Evolutionary conservation across 2,888 invertebrate species (phyloP).

Genomic region (Caenorhabditis uteleia): DNA sequence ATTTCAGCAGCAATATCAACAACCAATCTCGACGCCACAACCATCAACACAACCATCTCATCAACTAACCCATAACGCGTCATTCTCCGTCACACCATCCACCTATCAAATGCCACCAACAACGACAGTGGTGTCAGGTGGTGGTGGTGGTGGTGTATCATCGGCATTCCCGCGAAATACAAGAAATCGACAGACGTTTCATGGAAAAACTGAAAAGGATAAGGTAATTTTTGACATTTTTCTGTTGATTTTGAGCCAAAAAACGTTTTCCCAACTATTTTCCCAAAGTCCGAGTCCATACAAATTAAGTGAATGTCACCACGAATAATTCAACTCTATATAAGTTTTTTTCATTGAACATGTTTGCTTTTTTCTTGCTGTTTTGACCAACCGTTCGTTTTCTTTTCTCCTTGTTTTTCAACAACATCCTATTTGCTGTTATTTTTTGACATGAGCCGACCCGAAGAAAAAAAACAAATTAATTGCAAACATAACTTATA

Average conservation of each 20-base stretch:
- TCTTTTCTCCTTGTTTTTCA: not conserved
- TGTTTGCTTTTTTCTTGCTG: not conserved
- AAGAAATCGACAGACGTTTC: slow-evolving; percentile 69
- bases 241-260: slow-evolving; percentile 2
- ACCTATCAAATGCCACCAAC: slow-evolving; percentile 38
- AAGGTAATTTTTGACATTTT: too few species aligned
- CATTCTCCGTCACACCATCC: slow-evolving; percentile 42
- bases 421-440: too few species aligned
- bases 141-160: slow-evolving; percentile 9
- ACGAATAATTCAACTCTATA: too few species aligned
- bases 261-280: slow-evolving; percentile 10
- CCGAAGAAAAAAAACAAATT: too few species aligned
- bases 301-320: too few species aligned
- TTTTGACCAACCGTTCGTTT: not conserved
- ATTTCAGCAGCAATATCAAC: slow-evolving; percentile 4
- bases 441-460: too few species aligned
- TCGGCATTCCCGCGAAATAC: slow-evolving; percentile 64
- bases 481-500: too few species aligned
- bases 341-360: not conserved
- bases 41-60: slow-evolving; percentile 4
- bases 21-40: slow-evolving; percentile 6
- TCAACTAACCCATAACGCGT: slow-evolving; percentile 39
- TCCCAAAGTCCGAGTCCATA: too few species aligned
- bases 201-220: slow-evolving; percentile 68
- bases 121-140: slow-evolving; percentile 9